A percentile compares a stretch with the other conserved stretches of the same genome.
These are phyloP conservation scores for Dicentrarchus labrax DNA, from an alignment of 2,113 vertebrate species.

Conservation along the genomic window DNA sequence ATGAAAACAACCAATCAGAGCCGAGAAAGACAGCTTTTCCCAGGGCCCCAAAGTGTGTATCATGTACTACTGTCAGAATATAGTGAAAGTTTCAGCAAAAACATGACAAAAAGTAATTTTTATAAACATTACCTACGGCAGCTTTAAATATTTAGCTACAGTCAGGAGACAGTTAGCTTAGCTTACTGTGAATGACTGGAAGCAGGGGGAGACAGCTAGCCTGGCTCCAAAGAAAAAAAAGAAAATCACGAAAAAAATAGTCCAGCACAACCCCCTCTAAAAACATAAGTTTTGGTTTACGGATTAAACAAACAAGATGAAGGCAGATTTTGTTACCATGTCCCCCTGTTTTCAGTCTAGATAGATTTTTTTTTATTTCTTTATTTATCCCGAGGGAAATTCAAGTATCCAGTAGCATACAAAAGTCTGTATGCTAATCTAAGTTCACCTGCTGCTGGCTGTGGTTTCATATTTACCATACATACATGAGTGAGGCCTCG, in stretches of 20 bases:
- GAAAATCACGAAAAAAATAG: not conserved
- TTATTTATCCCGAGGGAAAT: no score
- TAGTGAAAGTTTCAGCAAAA: no score
- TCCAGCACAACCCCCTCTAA: not conserved
- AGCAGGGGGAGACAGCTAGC: not conserved
- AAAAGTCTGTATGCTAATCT: not conserved
- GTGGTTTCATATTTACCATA: not conserved
- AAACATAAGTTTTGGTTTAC: not conserved
- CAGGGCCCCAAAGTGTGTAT: no score
- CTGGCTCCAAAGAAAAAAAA: not conserved
- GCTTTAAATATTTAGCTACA: not conserved
- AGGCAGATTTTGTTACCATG: not conserved
- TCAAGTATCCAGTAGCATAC: no score
- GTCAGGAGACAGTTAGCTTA: not conserved
- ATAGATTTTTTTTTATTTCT: no score
- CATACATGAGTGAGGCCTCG: not conserved
- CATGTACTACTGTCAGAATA: no score
- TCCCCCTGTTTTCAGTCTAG: not conserved
- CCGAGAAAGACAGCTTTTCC: no score
- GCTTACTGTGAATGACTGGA: not conserved
- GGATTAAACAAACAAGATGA: not conserved
- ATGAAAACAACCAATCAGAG: no score
- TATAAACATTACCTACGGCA: no score
- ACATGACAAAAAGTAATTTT: no score
- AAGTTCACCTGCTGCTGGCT: constrained; percentile 1